phyloP scores from a whole-genome alignment of 2,797 vertebrate species.

The Anniella stebbinsi region DNA sequence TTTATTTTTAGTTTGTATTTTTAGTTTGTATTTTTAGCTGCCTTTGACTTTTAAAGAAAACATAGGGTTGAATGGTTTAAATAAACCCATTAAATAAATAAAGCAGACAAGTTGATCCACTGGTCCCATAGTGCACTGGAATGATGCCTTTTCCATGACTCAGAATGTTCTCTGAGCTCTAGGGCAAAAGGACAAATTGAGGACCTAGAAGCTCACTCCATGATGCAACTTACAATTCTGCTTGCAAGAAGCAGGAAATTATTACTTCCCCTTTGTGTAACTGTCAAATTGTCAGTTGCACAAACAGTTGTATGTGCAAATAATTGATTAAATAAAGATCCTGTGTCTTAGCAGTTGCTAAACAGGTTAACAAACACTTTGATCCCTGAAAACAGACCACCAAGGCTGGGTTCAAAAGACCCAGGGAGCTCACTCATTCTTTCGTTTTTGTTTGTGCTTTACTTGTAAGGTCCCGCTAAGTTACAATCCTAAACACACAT shows the following conservation, averaged over 20 bases:
- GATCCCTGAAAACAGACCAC: background rate
- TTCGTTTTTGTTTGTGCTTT: background rate
- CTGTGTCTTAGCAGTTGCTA: background rate
- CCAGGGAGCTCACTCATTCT: background rate
- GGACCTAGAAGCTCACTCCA: background rate
- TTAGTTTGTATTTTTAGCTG: background rate
- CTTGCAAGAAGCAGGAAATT: background rate
- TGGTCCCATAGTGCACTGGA: background rate
- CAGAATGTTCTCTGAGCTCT: background rate
- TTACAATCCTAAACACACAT: background rate
- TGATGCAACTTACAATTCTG: background rate
- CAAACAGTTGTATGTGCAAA: background rate
- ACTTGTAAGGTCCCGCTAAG: background rate
- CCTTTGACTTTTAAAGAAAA: background rate
- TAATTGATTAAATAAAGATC: background rate
- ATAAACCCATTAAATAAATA: background rate
- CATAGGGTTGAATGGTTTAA: background rate
- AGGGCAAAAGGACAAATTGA: background rate
- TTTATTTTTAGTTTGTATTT: background rate
- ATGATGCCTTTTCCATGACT: background rate
- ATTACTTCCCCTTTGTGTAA: background rate
- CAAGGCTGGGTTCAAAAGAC: background rate
- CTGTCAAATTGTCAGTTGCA: background rate
- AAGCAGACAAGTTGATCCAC: too few relatives aligned
- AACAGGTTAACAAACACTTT: background rate